Evolutionary conservation across 2,113 vertebrate genomes (phyloP), one percentile per base, ranked within the genome.

Genomic region (Corythaeola cristata): DNA sequence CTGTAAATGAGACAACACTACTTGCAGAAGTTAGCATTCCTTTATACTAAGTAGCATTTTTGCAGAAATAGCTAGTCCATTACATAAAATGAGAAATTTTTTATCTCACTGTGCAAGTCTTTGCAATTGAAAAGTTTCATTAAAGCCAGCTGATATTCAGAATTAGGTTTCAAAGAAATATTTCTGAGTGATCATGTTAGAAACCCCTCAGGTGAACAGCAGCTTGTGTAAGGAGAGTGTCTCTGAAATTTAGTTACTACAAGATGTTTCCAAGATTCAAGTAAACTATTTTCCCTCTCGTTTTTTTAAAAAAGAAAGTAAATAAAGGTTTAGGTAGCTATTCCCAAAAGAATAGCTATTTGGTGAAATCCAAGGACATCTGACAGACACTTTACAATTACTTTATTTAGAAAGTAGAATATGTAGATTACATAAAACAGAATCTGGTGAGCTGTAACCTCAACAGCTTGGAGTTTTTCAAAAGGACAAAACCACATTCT

Each of bases 391-490:
- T 91, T 87, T 50, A 67, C 24, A 63, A 64, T n/a, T 92, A 79
- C 89, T 95, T 88, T 86, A 72, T 80, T 93, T 84, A 92, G 67
- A 72, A 89, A 95, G 71, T 30, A 73, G 67, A 89, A 53, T 62
- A 90, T 9, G n/a, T 78, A 72, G 39, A 89, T 94, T 96, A 93
- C 85, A 74, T 93, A 96, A 94, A 96, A 76, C 41, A 88, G 86
- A 78, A 93, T 44, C 88, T 76, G 73, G 56, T 69, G 41, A 96
- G 68, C 85, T 83, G 78, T 88, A 91, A 89, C 89, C 77, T 85
- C 79, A 76, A 47, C 76, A 91, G 84, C 84, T 90, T 73, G 39
- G 63, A 85, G 93, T 50, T 93, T 88, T 81, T 90, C 69, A 52
- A 88, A 94, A 88, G 63, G 69, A 89, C 56, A 89, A 95, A 96